Percentiles rank a stretch among this genome's conserved stretches.
phyloP scores from a whole-genome alignment of 2,113 vertebrate genomes.

The Pao palembangensis region DNA sequence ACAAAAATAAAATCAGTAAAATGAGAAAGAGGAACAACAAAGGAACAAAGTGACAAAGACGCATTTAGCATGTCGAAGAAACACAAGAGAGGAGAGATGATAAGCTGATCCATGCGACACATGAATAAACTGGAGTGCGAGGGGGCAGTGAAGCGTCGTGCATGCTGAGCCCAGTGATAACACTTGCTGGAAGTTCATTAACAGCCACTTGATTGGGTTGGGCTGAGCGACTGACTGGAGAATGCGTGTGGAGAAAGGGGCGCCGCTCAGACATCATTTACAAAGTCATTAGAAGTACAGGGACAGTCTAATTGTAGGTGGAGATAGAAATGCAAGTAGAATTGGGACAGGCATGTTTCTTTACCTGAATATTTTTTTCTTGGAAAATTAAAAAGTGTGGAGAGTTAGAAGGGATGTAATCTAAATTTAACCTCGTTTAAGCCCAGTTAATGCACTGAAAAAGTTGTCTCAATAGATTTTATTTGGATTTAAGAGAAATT shows the following conservation, averaged over 20 bases:
- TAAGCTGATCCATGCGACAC: constrained; percentile 56
- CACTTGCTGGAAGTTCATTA: constrained; percentile 86
- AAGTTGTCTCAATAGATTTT: constrained; percentile 52
- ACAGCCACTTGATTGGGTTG: constrained; percentile 78
- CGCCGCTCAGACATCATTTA: constrained; percentile 77
- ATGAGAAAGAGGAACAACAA: constrained; percentile 39
- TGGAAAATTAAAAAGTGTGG: constrained; percentile 18
- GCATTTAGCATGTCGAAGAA: constrained; percentile 56
- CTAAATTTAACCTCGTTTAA: constrained; percentile 57
- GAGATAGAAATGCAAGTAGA: constrained; percentile 60
- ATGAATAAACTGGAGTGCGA: constrained; percentile 36
- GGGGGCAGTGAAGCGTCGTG: constrained; percentile 38
- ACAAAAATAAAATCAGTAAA: constrained; percentile 15
- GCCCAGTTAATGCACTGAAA: constrained; percentile 55
- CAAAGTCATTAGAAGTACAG: constrained; percentile 90
- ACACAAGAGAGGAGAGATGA: constrained; percentile 45
- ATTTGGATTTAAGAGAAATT: constrained; percentile 46
- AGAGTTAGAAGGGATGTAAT: constrained; percentile 51
- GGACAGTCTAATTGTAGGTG: constrained; percentile 69
- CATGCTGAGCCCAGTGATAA: constrained; percentile 71
- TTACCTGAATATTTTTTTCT: constrained; percentile 60
- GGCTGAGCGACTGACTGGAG: constrained; percentile 80
- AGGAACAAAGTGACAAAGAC: constrained; percentile 34
- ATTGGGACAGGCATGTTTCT: constrained; percentile 46
- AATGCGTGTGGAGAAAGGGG: constrained; percentile 61